Percentiles rank a stretch among this genome's conserved stretches.
These are phyloP conservation scores for Dermatemys mawii DNA, from an alignment of 2,113 vertebrate genomes.

Conservation along the genomic window DNA sequence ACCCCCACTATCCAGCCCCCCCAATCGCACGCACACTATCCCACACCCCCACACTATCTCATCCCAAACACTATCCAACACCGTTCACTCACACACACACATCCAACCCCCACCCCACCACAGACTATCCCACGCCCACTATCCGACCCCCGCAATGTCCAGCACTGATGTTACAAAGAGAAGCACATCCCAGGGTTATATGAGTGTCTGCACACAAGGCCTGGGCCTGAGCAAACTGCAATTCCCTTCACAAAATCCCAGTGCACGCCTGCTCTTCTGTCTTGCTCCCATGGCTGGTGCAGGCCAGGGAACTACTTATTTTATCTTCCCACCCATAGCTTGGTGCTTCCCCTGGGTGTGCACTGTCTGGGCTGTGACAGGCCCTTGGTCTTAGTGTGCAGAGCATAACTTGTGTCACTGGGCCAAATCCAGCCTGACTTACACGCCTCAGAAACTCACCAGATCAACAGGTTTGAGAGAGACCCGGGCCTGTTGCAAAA, in stretches of 20 bases:
- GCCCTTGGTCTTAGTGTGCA: too few species aligned
- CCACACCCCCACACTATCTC: too few species aligned
- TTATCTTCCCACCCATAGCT: neutral
- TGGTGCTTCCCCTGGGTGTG: rapidly evolving
- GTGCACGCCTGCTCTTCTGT: rapidly evolving
- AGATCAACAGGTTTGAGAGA: neutral
- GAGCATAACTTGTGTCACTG: neutral
- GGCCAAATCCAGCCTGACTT: neutral
- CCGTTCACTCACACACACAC: too few species aligned
- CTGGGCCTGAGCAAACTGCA: neutral
- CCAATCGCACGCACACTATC: too few species aligned
- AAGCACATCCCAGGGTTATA: neutral
- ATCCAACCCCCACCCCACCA: too few species aligned
- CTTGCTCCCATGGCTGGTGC: neutral
- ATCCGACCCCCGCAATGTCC: too few species aligned
- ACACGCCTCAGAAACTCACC: neutral
- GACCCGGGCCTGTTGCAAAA: neutral
- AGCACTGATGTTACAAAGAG: neutral
- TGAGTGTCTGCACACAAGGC: neutral
- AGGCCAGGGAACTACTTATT: neutral
- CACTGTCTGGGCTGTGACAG: neutral
- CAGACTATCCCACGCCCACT: too few species aligned
- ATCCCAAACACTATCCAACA: too few species aligned
- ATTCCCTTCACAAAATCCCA: neutral
- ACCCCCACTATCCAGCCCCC: too few species aligned